phyloP scores from a whole-genome alignment of 1,140 invertebrate species.

The Drosophila grimshawi region DNA sequence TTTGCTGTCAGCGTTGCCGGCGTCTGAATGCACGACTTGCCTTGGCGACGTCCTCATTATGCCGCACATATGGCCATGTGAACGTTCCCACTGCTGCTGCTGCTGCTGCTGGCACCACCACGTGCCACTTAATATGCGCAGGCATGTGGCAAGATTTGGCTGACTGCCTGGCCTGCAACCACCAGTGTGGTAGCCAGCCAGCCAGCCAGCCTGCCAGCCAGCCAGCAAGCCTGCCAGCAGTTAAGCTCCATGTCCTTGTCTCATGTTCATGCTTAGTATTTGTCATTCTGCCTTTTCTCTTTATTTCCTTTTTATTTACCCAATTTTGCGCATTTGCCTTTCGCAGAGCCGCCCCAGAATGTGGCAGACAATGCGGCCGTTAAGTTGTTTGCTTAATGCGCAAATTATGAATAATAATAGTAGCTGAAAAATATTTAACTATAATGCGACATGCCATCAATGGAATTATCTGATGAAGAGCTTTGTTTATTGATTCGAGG shows the following conservation, averaged over 20 bases:
- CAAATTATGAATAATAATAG: slow-evolving; percentile 38
- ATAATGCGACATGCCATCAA: slow-evolving; percentile 7
- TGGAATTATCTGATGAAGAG: slow-evolving; percentile 20
- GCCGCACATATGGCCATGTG: slow-evolving; percentile 75
- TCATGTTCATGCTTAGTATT: slow-evolving; percentile 11
- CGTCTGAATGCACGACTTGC: slow-evolving; percentile 73
- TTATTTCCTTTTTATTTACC: slow-evolving; percentile 52
- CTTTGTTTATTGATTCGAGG: slow-evolving; percentile 6
- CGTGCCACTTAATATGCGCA: slow-evolving; percentile 78
- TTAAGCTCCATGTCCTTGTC: slow-evolving; percentile 38
- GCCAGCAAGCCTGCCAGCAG: slow-evolving; percentile 5
- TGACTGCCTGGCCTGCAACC: slow-evolving; percentile 27
- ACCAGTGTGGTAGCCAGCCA: background rate
- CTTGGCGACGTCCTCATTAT: slow-evolving; percentile 69
- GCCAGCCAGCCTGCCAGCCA: too few species aligned
- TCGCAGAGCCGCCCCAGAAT: slow-evolving; percentile 11
- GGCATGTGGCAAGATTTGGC: slow-evolving; percentile 77
- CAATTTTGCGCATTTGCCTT: slow-evolving; percentile 64
- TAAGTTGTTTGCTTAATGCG: slow-evolving; percentile 24
- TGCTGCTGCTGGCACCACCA: slow-evolving; percentile 35
- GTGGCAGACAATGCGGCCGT: slow-evolving; percentile 36
- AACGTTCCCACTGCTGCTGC: slow-evolving; percentile 19
- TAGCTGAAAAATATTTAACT: background rate
- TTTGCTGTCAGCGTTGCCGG: slow-evolving; percentile 65
- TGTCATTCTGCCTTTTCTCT: slow-evolving; percentile 30